These are phyloP conservation scores for Echinops telfairi DNA, from an alignment of 2,113 vertebrate species.

Conservation along the genomic window DNA sequence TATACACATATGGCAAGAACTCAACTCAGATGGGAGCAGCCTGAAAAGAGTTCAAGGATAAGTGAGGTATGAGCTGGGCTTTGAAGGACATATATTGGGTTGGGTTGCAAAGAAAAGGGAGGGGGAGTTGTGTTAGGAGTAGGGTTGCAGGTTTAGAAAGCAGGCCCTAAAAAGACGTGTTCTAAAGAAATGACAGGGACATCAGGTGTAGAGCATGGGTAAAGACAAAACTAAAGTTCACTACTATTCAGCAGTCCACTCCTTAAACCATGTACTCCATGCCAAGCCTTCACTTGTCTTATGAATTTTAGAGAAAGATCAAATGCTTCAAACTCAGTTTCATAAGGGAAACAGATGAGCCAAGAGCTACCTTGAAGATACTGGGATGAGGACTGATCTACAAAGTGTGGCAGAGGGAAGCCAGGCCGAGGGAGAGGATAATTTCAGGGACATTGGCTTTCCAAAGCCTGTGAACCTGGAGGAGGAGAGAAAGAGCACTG, in stretches of 20 bases:
- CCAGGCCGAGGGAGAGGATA: background rate
- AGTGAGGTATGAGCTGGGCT: background rate
- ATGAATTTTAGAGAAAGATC: background rate
- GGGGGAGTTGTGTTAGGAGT: background rate
- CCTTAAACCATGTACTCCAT: background rate
- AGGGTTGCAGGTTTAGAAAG: background rate
- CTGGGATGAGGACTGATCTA: background rate
- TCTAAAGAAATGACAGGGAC: background rate
- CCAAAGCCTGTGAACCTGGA: background rate
- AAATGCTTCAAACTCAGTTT: background rate
- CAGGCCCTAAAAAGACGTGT: background rate
- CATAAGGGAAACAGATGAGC: background rate
- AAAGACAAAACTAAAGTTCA: background rate
- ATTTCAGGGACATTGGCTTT: background rate
- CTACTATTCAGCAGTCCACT: background rate
- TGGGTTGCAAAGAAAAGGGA: background rate
- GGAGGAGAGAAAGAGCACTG: background rate
- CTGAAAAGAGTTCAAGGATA: background rate
- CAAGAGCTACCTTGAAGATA: constrained; percentile 7
- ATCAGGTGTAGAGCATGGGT: background rate
- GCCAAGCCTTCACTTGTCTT: background rate
- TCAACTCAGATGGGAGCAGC: background rate
- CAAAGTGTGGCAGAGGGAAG: background rate
- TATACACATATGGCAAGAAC: background rate
- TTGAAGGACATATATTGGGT: background rate